Evolutionary conservation across 2,888 invertebrate species (phyloP), one percentile per base, ranked within the genome.

Genomic region (Caenorhabditis zanzibari): DNA sequence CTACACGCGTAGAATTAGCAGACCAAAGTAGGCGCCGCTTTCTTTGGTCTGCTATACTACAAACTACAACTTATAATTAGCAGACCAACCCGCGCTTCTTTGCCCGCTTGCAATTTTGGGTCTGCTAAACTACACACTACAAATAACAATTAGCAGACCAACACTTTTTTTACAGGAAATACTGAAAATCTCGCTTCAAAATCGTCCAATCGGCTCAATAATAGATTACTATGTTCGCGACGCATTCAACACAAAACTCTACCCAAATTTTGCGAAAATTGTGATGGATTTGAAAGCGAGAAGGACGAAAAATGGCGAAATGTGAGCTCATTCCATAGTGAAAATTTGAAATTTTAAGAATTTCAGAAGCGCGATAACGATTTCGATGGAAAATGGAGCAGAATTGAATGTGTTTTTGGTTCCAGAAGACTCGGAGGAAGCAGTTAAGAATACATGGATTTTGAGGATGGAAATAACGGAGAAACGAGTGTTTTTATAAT

Each of bases 401-500:
- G 73, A 74, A 10, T 41, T 74, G 16, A 32, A 54, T 26, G 41
- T 63, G 3, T 74, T 24, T 19, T 2, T 74, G 0, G 49, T 64
- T 26, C 63, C 73, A 19, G 41, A 41, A 38, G 16, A 19, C 24
- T 41, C 38, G 10, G 10, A 10, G 14, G 19, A 19, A 16, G 16
- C 12, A 49, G 3, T 14, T 0, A 12, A n/a, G 38, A 49, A 24
- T 9, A 41, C 52, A 28, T 74, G 73, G 73, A 74, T 64, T 54
- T 12, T 74, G 41, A 63, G 63, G 19, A 64, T 74, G 63, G 41
- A 19, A 24, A 63, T 74, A 26, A 74, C 54, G 54, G 19, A 32
- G 32, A 44, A 38, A 47, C 16, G 26, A 28, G 0, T 14, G 16
- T 14, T n/a, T 19, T 19, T 19, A 5, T 47, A 6, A n/a, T 19